These are phyloP conservation scores for Trissoscelio sp. DNA, from an alignment of 2,888 invertebrate species.

Conservation along the genomic window DNA sequence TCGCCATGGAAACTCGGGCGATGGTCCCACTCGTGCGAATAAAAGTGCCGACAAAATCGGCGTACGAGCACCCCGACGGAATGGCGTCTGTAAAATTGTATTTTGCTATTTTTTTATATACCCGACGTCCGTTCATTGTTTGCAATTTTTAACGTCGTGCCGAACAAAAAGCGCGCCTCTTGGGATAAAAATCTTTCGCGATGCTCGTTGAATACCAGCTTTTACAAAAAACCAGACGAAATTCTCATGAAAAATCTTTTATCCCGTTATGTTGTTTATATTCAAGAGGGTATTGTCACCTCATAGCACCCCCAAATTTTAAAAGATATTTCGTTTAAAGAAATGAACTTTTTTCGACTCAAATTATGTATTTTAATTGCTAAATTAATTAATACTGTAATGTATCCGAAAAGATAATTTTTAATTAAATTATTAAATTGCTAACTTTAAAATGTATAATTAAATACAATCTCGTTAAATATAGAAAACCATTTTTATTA, in stretches of 20 bases:
- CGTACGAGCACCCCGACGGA: conserved; percentile 74
- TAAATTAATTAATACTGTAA: no score
- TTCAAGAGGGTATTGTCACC: conserved; percentile 30
- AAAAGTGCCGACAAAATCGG: conserved; percentile 64
- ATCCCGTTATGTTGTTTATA: conserved; percentile 46
- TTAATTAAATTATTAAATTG: no score
- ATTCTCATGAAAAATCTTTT: conserved; percentile 50
- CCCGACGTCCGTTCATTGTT: conserved; percentile 44
- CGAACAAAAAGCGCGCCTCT: conserved; percentile 44
- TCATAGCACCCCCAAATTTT: neutral
- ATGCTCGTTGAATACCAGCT: conserved; percentile 37
- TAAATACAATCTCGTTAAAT: no score
- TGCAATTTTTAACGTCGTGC: conserved; percentile 44
- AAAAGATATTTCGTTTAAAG: neutral
- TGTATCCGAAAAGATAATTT: no score
- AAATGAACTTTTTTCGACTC: neutral
- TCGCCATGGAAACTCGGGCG: conserved; percentile 76
- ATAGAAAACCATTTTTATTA: no score
- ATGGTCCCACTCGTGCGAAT: conserved; percentile 64
- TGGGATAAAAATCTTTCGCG: conserved; percentile 49
- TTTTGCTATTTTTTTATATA: conserved; percentile 74
- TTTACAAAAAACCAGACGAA: conserved; percentile 47
- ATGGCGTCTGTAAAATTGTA: conserved; percentile 79
- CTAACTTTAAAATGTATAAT: no score
- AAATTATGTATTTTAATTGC: neutral